Conservation (phyloP, 2,888 invertebrate genomes). For the Epistrophella euchroma region DNA sequence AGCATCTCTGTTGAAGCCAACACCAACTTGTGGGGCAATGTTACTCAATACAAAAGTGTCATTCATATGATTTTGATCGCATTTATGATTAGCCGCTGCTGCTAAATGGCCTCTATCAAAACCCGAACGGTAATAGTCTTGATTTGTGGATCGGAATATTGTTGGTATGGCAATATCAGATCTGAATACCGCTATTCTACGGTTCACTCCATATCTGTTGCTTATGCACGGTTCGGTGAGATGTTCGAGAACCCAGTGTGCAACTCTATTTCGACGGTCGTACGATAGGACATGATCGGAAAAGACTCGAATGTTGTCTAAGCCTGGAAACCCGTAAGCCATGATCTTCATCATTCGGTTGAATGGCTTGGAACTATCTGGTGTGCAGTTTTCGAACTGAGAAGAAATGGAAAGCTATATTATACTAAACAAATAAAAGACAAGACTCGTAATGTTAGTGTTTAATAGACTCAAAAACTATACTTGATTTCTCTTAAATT, state of each 20-base stretch:
- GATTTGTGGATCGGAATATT: slow-evolving; percentile 91
- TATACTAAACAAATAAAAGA: too few relatives aligned
- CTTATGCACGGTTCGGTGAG: slow-evolving; percentile 89
- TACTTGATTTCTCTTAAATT: too few relatives aligned
- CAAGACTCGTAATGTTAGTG: too few relatives aligned
- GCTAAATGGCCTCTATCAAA: slow-evolving; percentile 98
- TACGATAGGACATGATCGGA: slow-evolving; percentile 96
- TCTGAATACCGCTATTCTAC: slow-evolving; percentile 91
- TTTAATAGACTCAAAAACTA: too few relatives aligned
- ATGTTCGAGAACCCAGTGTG: slow-evolving; percentile 99
- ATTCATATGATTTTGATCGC: slow-evolving; percentile 90
- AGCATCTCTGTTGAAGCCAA: slow-evolving; percentile 94
- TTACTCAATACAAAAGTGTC: slow-evolving; percentile 97
- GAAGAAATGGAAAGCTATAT: too few relatives aligned
- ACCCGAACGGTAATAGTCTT: slow-evolving; percentile 94
- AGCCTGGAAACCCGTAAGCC: slow-evolving; percentile 95
- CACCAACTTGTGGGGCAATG: slow-evolving; percentile 97
- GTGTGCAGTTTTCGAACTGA: slow-evolving; percentile 34
- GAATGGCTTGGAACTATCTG: neutral
- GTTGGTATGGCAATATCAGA: slow-evolving; percentile 92
- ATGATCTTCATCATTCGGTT: slow-evolving; percentile 89
- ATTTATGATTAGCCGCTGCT: slow-evolving; percentile 96
- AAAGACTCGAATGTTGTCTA: slow-evolving; percentile 93
- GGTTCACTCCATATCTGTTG: slow-evolving; percentile 87
- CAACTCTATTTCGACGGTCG: slow-evolving; percentile 92